Conservation (phyloP, 1,140 invertebrate species). For the Anthonomus grandis region DNA sequence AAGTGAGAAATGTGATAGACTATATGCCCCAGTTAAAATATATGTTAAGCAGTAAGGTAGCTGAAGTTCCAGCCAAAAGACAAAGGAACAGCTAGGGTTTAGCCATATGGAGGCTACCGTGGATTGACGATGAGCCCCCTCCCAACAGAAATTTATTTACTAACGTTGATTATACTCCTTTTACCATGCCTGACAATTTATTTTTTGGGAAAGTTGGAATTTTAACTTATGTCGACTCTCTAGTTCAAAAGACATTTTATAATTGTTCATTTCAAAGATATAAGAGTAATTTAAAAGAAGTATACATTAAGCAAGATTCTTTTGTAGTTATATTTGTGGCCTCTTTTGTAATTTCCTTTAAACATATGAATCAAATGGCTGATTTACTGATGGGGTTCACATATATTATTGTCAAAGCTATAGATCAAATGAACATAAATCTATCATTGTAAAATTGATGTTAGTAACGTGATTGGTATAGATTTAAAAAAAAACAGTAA, state of each 20-base stretch:
- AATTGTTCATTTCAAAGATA: constrained; percentile 2
- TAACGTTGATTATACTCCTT: neutral
- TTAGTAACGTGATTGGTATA: too few species aligned
- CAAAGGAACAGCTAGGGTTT: constrained; percentile 63
- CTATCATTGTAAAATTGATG: too few species aligned
- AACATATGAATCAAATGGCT: too few species aligned
- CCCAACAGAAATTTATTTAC: constrained; percentile 10
- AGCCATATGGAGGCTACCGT: constrained; percentile 36
- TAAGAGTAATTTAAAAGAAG: too few species aligned
- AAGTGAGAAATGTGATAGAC: constrained; percentile 75
- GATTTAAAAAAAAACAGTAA: too few species aligned
- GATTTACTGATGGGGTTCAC: too few species aligned
- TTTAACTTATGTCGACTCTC: neutral
- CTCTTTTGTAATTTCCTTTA: too few species aligned
- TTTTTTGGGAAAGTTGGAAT: neutral
- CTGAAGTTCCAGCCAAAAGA: constrained; percentile 53
- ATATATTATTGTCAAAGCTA: too few species aligned
- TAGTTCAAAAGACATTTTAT: constrained; percentile 3
- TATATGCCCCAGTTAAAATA: constrained; percentile 85
- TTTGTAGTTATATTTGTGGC: too few species aligned
- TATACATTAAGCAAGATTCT: too few species aligned
- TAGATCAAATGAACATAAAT: too few species aligned
- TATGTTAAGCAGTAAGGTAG: constrained; percentile 58
- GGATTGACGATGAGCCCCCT: constrained; percentile 24
- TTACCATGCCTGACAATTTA: constrained; percentile 1